Percentiles rank a stretch among this genome's conserved stretches.
Evolutionary conservation across 2,797 vertebrate species (phyloP).

Genomic region (Propithecus deckenii): DNA sequence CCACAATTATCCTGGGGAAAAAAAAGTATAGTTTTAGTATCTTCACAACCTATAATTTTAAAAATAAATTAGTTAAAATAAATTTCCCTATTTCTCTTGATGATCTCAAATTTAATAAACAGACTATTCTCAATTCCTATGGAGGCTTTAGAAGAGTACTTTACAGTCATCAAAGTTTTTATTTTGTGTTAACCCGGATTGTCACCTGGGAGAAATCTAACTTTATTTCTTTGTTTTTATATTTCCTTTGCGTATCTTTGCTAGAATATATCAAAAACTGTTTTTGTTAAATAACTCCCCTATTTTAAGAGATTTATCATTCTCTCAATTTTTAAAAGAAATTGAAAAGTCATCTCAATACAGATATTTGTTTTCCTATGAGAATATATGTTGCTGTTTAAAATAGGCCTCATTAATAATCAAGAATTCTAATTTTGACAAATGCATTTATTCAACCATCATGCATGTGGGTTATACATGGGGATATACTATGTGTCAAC

Average conservation of each 20-base stretch:
- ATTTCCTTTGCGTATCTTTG: background rate
- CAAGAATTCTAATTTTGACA: background rate
- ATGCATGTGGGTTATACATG: background rate
- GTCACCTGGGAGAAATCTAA: background rate
- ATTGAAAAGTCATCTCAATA: background rate
- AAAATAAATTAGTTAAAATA: conserved; percentile 24
- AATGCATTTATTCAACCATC: background rate
- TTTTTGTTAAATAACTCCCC: background rate
- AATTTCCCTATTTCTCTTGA: background rate
- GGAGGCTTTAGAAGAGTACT: background rate
- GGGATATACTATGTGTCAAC: background rate
- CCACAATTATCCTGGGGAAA: background rate
- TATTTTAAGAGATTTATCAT: background rate
- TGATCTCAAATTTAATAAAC: background rate
- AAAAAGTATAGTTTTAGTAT: background rate
- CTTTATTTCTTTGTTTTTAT: background rate
- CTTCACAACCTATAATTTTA: background rate
- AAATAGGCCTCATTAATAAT: background rate
- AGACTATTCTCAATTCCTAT: background rate
- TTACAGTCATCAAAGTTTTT: background rate
- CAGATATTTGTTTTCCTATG: background rate
- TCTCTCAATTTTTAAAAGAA: background rate
- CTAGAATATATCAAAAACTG: background rate
- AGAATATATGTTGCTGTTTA: background rate
- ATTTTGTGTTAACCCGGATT: background rate